These are phyloP conservation scores for Arothron firmamentum DNA, from an alignment of 2,113 vertebrate genomes.

Conservation along the genomic window DNA sequence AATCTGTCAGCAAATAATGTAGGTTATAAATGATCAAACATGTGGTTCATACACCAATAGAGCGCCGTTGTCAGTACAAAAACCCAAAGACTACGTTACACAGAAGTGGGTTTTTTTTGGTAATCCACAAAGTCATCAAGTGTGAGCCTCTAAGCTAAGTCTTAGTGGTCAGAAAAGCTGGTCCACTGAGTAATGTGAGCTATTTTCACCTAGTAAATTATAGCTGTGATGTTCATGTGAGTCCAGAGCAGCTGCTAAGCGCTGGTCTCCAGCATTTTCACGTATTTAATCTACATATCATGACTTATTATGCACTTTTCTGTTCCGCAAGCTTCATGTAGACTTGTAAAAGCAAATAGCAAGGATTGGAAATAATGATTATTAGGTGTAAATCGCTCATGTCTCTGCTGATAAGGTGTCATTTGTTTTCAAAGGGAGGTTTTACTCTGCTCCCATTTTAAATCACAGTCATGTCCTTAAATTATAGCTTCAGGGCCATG, in stretches of 20 bases:
- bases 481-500: slow-evolving; percentile 69
- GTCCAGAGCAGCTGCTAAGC: slow-evolving; percentile 27
- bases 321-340: neutral
- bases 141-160: slow-evolving; percentile 64
- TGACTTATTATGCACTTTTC: slow-evolving; percentile 27
- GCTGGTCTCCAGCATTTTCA: slow-evolving; percentile 50
- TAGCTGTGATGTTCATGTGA: slow-evolving; percentile 70
- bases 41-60: neutral
- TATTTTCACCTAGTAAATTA: slow-evolving; percentile 79
- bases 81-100: slow-evolving; percentile 26
- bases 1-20: slow-evolving; percentile 17
- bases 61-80: neutral
- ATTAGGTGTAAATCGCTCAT: slow-evolving; percentile 10
- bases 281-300: slow-evolving; percentile 61
- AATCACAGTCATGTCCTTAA: slow-evolving; percentile 56
- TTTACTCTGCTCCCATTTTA: slow-evolving; percentile 59
- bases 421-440: slow-evolving; percentile 37
- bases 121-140: slow-evolving; percentile 52
- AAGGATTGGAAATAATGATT: neutral
- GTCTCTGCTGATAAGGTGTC: slow-evolving; percentile 11
- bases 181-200: slow-evolving; percentile 47
- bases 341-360: neutral
- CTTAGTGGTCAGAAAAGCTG: slow-evolving; percentile 61
- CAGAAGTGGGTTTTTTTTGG: slow-evolving; percentile 38
- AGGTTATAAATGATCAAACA: slow-evolving; percentile 11